These are phyloP conservation scores for Nomada ferruginata DNA, from an alignment of 2,888 invertebrate species.

Conservation along the genomic window DNA sequence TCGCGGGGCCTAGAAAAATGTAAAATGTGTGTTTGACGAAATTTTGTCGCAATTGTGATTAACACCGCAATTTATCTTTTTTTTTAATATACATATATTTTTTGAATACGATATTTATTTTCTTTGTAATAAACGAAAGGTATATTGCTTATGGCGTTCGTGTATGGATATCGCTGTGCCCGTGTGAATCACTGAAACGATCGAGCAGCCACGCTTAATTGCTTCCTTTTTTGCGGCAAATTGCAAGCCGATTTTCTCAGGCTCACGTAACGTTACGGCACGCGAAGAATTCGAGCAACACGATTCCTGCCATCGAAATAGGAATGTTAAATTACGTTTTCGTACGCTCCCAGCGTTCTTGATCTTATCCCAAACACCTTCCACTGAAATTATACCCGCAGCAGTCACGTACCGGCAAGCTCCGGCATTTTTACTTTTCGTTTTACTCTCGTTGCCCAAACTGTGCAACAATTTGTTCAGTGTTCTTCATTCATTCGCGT, in stretches of 20 bases:
- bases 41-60: no score
- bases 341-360: background rate
- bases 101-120: no score
- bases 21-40: no score
- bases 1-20: no score
- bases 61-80: no score
- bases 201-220: slow-evolving; percentile 39
- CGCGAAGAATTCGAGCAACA: slow-evolving; percentile 36
- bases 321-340: slow-evolving; percentile 13
- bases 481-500: no score
- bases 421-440: background rate
- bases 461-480: background rate
- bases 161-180: background rate
- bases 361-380: background rate
- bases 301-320: slow-evolving; percentile 19
- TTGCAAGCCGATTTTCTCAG: slow-evolving; percentile 28
- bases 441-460: background rate
- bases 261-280: slow-evolving; percentile 37
- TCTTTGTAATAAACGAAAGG: no score
- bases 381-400: background rate
- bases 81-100: no score
- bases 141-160: no score
- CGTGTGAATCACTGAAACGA: slow-evolving; percentile 39
- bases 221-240: slow-evolving; percentile 41
- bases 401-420: background rate